These are phyloP conservation scores for Hydrotaea cyrtoneurina DNA, from an alignment of 2,888 invertebrate species.

Conservation along the genomic window DNA sequence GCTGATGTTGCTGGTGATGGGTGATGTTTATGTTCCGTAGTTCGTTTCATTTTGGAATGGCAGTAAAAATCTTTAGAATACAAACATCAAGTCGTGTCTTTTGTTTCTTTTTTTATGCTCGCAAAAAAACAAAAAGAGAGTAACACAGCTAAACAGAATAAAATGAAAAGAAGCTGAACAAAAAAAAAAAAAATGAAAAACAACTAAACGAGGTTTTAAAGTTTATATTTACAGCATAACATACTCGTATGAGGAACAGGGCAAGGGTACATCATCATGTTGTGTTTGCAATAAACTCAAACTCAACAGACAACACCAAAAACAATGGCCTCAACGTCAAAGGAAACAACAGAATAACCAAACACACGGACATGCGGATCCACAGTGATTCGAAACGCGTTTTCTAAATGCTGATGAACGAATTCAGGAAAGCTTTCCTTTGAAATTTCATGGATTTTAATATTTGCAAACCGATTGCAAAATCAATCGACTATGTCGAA, in stretches of 20 bases:
- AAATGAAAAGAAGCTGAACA: constrained; percentile 14
- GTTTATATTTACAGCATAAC: constrained; percentile 54
- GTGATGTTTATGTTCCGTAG: constrained; percentile 38
- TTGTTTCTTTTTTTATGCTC: not conserved
- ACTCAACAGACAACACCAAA: constrained; percentile 40
- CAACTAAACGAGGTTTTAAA: constrained; percentile 55
- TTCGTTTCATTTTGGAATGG: constrained; percentile 28
- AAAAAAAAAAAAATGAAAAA: constrained; percentile 8
- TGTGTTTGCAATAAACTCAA: constrained; percentile 54
- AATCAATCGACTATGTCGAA: too few relatives aligned
- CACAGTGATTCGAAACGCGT: not conserved
- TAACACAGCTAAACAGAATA: not conserved
- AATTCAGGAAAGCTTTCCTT: too few relatives aligned
- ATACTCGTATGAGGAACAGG: constrained; percentile 2
- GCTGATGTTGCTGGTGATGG: constrained; percentile 28
- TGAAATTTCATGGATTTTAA: too few relatives aligned
- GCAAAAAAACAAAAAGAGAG: not conserved
- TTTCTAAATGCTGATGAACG: too few relatives aligned
- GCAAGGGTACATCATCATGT: not conserved
- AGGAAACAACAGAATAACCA: not conserved
- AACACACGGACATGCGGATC: not conserved
- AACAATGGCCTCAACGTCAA: constrained; percentile 25
- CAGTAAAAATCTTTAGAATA: constrained; percentile 44
- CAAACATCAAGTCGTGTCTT: constrained; percentile 38
- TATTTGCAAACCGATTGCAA: too few relatives aligned